phyloP scores from a whole-genome alignment of 2,113 vertebrate species.

The Xiphias gladius region DNA sequence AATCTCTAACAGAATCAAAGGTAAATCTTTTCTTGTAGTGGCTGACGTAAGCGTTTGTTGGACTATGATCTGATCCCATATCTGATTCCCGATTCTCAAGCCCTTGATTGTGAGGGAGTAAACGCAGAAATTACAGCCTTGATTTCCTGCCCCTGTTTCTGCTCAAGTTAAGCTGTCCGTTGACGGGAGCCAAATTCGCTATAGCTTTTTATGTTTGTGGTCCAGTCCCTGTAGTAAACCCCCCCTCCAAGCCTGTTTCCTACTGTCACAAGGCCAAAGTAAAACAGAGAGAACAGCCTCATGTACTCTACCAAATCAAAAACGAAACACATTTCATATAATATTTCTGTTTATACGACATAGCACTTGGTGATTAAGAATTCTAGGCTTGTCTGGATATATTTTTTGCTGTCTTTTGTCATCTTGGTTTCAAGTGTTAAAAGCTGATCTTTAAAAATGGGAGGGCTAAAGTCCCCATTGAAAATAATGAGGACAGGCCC shows the following conservation, averaged over 20 bases:
- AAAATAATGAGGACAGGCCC: slow-evolving; percentile 95
- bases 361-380: slow-evolving; percentile 83
- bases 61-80: neutral
- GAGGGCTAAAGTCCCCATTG: slow-evolving; percentile 89
- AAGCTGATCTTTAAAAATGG: slow-evolving; percentile 62
- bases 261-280: slow-evolving; percentile 11
- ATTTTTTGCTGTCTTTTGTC: slow-evolving; percentile 45
- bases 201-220: slow-evolving; percentile 18
- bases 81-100: neutral
- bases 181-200: slow-evolving; percentile 7
- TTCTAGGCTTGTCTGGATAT: slow-evolving; percentile 64
- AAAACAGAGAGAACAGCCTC: slow-evolving; percentile 8
- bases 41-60: neutral
- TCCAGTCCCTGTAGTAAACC: slow-evolving; percentile 31
- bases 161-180: slow-evolving; percentile 3
- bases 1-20: neutral
- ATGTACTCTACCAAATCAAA: slow-evolving; percentile 25
- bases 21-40: neutral
- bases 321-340: slow-evolving; percentile 24
- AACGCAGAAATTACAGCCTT: neutral
- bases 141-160: slow-evolving; percentile 1
- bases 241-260: neutral
- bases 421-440: slow-evolving; percentile 76
- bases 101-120: neutral
- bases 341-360: slow-evolving; percentile 47